Base-by-base conservation (phyloP, 2,797 vertebrate genomes). In the Spinibarbus caldwelli region DNA sequence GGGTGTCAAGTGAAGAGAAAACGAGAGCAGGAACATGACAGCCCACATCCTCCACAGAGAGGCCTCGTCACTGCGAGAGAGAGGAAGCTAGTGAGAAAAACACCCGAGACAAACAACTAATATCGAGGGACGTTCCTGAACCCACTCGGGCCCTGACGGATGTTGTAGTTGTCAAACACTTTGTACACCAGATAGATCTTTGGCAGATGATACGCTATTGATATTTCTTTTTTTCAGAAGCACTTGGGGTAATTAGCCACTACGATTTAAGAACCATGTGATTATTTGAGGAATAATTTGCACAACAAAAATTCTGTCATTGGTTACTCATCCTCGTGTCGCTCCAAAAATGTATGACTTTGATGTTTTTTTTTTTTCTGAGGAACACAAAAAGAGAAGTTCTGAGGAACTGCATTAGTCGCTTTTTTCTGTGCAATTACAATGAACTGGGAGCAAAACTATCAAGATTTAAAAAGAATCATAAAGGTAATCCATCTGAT, bases 11-110 rank as follows among this genome's bases (percentile, higher is more conserved):
- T 91, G 87, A 92, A 34, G 90, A 93, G 80, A 83, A 78, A 86
- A 85, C 77, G 68, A 85, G 82, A 79, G 78, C 68, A 36, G 80
- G 67, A 86, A 94, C 92, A 94, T 93, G 93, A 93, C 93, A 94
- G 91, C 89, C 87, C 89, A 92, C 7, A 83, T 91, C 91, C 90
- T 90, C 86, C 57, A 90, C 89, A 89, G 92, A 93, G 36, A 91
- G 89, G 88, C 80, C 88, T 86, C 85, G 86, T 87, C 84, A 87
- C 80, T 83, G 80, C 83, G 38, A 88, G 78, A 70, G 77, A 78
- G 64, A 82, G 85, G 80, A 36, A 79, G 78, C 87, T 78, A 78
- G 85, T 79, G 31, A 80, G 78, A 86, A 83, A 80, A 80, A 86
- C 89, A 88, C 87, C 86, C 83, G 85, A 87, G 75, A 54, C 87